Base-by-base conservation (phyloP, 1,140 invertebrate genomes). In the Lucilia sericata region DNA sequence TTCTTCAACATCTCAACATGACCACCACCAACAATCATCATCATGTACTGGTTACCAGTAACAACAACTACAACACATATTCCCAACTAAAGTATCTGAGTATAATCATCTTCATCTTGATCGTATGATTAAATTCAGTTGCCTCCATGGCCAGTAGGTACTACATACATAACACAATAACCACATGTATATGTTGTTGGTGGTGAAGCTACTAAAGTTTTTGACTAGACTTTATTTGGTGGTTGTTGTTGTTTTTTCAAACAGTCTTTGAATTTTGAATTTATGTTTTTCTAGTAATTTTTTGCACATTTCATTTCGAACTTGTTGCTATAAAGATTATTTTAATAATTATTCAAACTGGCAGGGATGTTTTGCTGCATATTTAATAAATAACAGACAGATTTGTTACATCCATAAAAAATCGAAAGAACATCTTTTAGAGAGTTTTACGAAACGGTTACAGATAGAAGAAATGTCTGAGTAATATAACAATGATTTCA, bases 1-100 rank as follows among this genome's bases (percentile, higher is more conserved):
- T 70, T 70, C 65, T 70, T 19, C 65, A 70, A 70, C 65, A 70
- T 70, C 65, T 70, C 65, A 70, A 70, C 65, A 70, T 70, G 65
- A 70, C 21, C n/a, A 70, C 65, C 65, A 70, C 19, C 65, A 70
- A 19, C 19, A 60, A 60, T n/a, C 14, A 60, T 70, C 65, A 70
- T n/a, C n/a, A 25, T 21, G n/a, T 70, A 70, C 19, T 1, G 51
- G 21, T 70, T 60, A 60, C 17, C 55, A n/a, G 2, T 17, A 17
- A 60, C 14, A 14, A 60, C 55, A 60, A 60, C 55, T 60, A 60
- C 25, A 30, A 30, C 25, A 30, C n/a, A 17, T 60, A n/a, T 17
- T n/a, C 55, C 55, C 14, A 30, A 60, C 55, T 60, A 42, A 7
- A 42, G 0, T 10, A 8, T 42, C 42, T 2, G 42, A 42, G 42